phyloP scores from a whole-genome alignment of 1,140 invertebrate species.

The Drosophila kikkawai region DNA sequence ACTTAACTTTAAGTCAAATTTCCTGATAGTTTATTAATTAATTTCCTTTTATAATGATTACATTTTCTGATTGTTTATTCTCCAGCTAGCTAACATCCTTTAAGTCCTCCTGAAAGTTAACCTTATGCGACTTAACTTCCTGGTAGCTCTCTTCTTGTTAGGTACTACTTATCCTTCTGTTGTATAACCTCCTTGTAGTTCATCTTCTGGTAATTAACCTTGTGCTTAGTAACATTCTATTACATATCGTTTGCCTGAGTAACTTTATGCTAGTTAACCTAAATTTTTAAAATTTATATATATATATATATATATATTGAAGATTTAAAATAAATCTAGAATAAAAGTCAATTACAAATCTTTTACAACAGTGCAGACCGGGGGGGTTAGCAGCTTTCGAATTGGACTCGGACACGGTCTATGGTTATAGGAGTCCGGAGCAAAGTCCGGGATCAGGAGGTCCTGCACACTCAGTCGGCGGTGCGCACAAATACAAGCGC shows the following conservation, averaged over 20 bases:
- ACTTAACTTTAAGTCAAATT: no score
- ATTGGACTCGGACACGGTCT: conserved; percentile 19
- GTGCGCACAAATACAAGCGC: conserved; percentile 22
- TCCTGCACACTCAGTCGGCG: conserved; percentile 37
- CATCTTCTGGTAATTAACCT: neutral
- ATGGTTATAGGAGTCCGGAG: conserved; percentile 34
- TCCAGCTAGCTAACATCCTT: neutral
- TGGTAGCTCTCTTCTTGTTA: neutral
- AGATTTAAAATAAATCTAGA: no score
- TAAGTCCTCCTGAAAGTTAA: no score
- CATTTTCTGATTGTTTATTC: no score
- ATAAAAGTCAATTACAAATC: no score
- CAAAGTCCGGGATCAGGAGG: conserved; percentile 36
- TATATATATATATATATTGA: no score
- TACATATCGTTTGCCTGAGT: no score
- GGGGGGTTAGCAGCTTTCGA: neutral
- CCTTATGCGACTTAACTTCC: no score
- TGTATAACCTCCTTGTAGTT: neutral
- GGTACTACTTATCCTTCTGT: no score
- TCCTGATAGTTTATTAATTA: no score
- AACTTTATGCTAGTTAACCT: neutral
- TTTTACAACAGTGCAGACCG: conserved; percentile 11
- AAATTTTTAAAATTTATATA: no score
- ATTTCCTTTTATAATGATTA: no score
- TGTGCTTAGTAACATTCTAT: neutral